Percentiles rank a stretch among this genome's conserved stretches.
phyloP scores from a whole-genome alignment of 2,797 vertebrate genomes.

The Gorsachius magnificus region DNA sequence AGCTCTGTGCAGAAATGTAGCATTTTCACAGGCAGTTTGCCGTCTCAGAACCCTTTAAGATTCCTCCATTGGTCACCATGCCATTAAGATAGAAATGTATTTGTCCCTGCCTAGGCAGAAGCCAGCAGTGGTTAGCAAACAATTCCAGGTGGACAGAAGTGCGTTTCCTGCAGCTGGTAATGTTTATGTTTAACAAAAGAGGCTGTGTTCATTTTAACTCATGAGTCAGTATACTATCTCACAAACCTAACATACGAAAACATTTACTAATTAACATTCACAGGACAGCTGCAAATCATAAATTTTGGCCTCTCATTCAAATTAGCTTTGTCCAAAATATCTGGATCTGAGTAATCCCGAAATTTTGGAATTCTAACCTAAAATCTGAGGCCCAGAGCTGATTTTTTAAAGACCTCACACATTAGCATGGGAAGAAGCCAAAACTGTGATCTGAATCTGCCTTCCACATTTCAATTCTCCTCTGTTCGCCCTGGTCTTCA shows the following conservation, averaged over 20 bases:
- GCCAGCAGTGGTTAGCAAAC: not conserved
- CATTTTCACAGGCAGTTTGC: not conserved
- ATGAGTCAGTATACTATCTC: not conserved
- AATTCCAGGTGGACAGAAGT: not conserved
- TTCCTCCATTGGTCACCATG: rapidly evolving
- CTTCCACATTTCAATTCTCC: not conserved
- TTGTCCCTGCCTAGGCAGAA: not conserved
- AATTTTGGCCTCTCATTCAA: not conserved
- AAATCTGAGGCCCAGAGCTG: not conserved
- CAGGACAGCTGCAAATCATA: not conserved
- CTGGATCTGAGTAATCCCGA: not conserved
- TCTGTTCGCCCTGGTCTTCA: not conserved
- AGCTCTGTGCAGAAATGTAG: not conserved
- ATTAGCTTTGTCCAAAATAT: not conserved
- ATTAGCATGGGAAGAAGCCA: not conserved
- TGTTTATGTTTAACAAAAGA: not conserved
- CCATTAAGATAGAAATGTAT: not conserved
- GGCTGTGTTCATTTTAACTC: not conserved
- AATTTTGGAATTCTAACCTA: not conserved
- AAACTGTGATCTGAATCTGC: not conserved
- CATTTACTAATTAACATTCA: not conserved
- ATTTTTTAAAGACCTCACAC: not conserved
- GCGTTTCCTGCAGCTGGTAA: not conserved
- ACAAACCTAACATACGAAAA: not conserved
- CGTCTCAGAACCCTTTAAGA: not conserved